Conservation (phyloP, 1,140 invertebrate genomes). For the Leptinotarsa texana region DNA sequence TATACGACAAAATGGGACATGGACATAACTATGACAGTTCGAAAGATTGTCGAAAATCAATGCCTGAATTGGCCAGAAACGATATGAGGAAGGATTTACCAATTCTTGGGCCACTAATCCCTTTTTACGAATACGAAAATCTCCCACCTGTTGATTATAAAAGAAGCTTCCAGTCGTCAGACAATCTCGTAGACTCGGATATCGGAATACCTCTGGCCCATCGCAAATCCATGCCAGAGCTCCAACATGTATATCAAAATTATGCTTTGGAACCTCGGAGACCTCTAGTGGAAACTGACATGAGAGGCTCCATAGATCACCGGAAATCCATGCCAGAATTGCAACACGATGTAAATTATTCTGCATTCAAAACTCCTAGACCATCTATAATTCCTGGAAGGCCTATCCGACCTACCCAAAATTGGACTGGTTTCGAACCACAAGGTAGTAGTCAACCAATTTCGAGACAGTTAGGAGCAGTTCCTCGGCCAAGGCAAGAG, state of each 20-base stretch:
- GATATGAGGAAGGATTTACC: not conserved
- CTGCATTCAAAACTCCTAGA: constrained; percentile 59
- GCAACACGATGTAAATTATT: constrained; percentile 51
- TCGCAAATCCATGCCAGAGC: constrained; percentile 47
- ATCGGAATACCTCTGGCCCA: constrained; percentile 29
- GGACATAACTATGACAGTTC: constrained; percentile 42
- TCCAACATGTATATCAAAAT: constrained; percentile 43
- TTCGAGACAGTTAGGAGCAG: constrained; percentile 76
- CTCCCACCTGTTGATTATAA: not conserved
- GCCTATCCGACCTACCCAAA: constrained; percentile 42
- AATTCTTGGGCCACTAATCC: constrained; percentile 37
- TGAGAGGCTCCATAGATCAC: constrained; percentile 47
- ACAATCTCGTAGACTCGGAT: constrained; percentile 33
- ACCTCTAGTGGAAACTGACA: constrained; percentile 22
- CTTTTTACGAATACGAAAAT: constrained; percentile 36
- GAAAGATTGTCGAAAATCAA: constrained; percentile 66
- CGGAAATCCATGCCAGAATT: constrained; percentile 61
- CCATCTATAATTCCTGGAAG: constrained; percentile 48
- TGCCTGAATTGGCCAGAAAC: constrained; percentile 64
- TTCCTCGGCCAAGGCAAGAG: constrained; percentile 74
- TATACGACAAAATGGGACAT: constrained; percentile 54
- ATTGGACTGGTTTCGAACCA: constrained; percentile 24
- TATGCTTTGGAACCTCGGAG: constrained; percentile 32
- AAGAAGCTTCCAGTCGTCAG: not conserved
- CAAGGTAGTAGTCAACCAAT: constrained; percentile 67